Evolutionary conservation across 2,113 vertebrate genomes (phyloP), one percentile per base, ranked within the genome.

Genomic region (Trinectes maculatus): DNA sequence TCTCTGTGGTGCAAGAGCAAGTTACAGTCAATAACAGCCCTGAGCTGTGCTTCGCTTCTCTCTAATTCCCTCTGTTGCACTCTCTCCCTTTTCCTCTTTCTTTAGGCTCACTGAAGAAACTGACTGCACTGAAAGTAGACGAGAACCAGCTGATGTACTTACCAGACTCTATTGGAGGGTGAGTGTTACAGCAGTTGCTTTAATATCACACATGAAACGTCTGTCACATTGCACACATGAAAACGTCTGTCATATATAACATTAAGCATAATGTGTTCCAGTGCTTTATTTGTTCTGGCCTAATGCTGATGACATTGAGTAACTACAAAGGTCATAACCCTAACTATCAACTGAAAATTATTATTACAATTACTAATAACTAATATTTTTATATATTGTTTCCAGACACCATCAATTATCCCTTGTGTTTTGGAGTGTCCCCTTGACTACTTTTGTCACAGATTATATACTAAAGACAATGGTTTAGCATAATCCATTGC

Each of bases 61-160:
- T 69, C 47, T 60, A 21, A 75, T 40, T 28, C 33, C 16, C 25
- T 71, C 3, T 36, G 7, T 63, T 34, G 22, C 3, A 53, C 8
- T 47, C 25, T 36, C 6, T 46, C 24, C 33, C 15, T 18, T 6
- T 53, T 3, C 4, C 5, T 31, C 4, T 56, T 1, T 3, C 2
- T 24, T 56, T 73, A 99, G 97, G 98, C 81, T 97, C 93, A 29
- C 76, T 99, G 79, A 98, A 96, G 91, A 98, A 95, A 84, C 87
- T 98, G 81, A 95, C 96, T 5, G 94, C 96, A 31, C 93, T 99
- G 85, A 98, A 98, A 88, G 94, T 99, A 89, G 98, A 99, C 90
- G 98, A 99, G 92, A 99, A 99, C 89, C 97, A 99, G 82, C 89
- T 99, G 72, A 95, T 97, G 87, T 95, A 94, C 83, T 90, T 99